Conservation (phyloP, 2,113 vertebrate genomes). For the Grallaria varia region DNA sequence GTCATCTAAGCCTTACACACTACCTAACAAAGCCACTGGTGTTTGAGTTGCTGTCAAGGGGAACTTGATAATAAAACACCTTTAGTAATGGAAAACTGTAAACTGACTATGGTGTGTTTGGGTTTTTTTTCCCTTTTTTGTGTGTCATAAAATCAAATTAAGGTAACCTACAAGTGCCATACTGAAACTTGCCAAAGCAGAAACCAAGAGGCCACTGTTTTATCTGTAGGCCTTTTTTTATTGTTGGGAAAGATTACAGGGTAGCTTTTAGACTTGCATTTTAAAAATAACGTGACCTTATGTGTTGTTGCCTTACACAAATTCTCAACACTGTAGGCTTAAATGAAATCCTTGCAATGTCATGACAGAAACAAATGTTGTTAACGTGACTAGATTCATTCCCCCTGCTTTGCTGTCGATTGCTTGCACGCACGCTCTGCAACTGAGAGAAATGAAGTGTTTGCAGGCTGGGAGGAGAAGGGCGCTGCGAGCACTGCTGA, state of each 20-base stretch:
- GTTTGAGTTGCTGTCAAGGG: not conserved
- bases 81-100: conserved; percentile 19
- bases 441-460: not conserved
- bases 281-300: not conserved
- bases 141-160: not conserved
- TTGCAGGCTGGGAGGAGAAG: not conserved
- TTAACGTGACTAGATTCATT: not conserved
- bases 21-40: conserved; percentile 20
- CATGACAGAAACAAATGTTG: not conserved
- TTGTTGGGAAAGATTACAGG: not conserved
- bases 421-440: not conserved
- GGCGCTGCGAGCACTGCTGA: not conserved
- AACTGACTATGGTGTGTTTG: not conserved
- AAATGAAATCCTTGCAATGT: not conserved
- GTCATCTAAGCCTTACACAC: not conserved
- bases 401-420: not conserved
- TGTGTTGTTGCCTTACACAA: not conserved
- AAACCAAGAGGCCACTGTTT: not conserved
- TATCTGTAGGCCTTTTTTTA: not conserved
- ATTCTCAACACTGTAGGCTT: not conserved
- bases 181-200: not conserved
- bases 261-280: not conserved
- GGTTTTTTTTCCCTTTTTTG: not conserved
- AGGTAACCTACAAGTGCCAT: not conserved
- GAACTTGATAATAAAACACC: conserved; percentile 27